phyloP scores from a whole-genome alignment of 1,140 invertebrate species.

The Zaprionus ornatus region DNA sequence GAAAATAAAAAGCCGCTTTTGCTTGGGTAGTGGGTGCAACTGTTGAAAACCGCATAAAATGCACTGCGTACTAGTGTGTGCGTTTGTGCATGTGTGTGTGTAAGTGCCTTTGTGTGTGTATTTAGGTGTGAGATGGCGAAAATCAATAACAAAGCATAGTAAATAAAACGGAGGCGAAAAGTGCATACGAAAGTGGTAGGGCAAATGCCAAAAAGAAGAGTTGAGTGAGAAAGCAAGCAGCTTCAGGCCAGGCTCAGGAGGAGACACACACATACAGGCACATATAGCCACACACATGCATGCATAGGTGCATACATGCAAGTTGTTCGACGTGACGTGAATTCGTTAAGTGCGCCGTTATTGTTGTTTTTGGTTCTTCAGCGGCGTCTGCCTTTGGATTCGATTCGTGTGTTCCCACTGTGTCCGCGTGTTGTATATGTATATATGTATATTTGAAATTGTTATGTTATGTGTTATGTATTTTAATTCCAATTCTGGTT shows the following conservation, averaged over 20 bases:
- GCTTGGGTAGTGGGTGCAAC: slow-evolving; percentile 11
- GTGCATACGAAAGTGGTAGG: slow-evolving; percentile 59
- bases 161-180: slow-evolving; percentile 66
- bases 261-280: neutral
- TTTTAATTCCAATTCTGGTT: slow-evolving; percentile 55
- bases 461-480: slow-evolving; percentile 26
- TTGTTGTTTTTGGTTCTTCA: slow-evolving; percentile 34
- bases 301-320: slow-evolving; percentile 7
- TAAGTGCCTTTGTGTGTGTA: slow-evolving; percentile 15
- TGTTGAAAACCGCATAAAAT: slow-evolving; percentile 3
- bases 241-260: slow-evolving; percentile 30
- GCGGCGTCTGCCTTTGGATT: slow-evolving; percentile 40
- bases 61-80: neutral
- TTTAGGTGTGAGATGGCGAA: slow-evolving; percentile 59
- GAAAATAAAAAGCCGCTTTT: slow-evolving; percentile 17
- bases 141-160: slow-evolving; percentile 78
- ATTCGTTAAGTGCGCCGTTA: slow-evolving; percentile 66
- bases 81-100: neutral
- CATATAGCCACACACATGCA: neutral
- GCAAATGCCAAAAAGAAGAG: slow-evolving; percentile 26
- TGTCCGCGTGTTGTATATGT: neutral
- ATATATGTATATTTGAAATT: slow-evolving; percentile 22
- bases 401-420: slow-evolving; percentile 3
- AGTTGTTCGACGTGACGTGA: slow-evolving; percentile 63
- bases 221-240: slow-evolving; percentile 37